Base-by-base conservation (phyloP, 2,888 invertebrate genomes). In the Psylliodes chrysocephalus region DNA sequence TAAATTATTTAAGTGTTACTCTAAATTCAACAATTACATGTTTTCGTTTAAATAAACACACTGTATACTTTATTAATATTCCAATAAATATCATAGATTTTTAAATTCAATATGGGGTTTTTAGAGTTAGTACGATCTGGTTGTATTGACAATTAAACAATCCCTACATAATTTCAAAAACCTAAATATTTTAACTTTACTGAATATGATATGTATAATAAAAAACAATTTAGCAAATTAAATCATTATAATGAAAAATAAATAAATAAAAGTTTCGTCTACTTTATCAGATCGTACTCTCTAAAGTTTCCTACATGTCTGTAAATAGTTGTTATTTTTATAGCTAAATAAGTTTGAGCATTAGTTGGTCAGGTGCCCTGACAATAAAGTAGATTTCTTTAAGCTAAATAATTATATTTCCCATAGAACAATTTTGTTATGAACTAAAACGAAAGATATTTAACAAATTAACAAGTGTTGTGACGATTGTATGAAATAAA, bases 401-500 rank as follows among this genome's bases (percentile, higher is more conserved):
- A 66, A 64, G 56, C 64, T 65, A 56, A 49, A 66, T 46, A 61
- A 47, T 52, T 54, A 14, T 61, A 44, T 40, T 63, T 64, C 25
- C 40, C 51, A 60, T 40, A 57, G 60, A 66, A 59, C 46, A 71
- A 73, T 72, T 74, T 75, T 75, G 72, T 76, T 75, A 72, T 53
- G 56, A 59, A 60, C 63, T 64, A 69, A n/a, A 25, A 71, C 61
- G 68, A 67, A 69, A 74, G 65, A 66, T 69, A 73, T 74, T 75
- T 72, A 74, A 72, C 15, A 10, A 49, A 28, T 3, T 72, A 66
- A 73, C 75, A 74, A 18, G 77, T 79, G 77, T 79, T 78, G 77
- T 79, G 76, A 78, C 71, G 77, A 77, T 78, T 78, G 75, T 69
- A 74, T 56, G 73, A 61, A 79, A 79, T 79, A 80, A 77, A 78